Conservation (phyloP, 2,113 vertebrate genomes). For the Charina bottae region DNA sequence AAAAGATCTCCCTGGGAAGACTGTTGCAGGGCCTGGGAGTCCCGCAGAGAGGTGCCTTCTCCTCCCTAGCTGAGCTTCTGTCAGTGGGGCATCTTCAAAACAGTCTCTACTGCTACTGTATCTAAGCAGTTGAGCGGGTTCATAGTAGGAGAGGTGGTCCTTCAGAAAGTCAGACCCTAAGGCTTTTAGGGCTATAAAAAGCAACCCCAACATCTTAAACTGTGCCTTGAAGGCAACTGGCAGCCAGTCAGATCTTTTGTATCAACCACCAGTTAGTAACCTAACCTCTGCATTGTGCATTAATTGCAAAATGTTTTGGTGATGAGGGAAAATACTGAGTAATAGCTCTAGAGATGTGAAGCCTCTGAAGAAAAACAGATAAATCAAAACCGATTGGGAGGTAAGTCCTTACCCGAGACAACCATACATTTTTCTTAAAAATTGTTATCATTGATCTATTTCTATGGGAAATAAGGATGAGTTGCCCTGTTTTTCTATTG, state of each 20-base stretch:
- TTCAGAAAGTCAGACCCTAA: background rate
- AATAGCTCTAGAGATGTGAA: rapidly evolving
- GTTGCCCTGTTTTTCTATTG: background rate
- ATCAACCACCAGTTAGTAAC: background rate
- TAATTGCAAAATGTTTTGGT: background rate
- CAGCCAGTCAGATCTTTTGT: background rate
- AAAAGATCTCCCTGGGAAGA: background rate
- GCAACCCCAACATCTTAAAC: background rate
- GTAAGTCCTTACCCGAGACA: background rate
- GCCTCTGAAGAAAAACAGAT: background rate
- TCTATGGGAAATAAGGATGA: background rate
- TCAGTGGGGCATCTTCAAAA: background rate
- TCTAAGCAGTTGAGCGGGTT: background rate
- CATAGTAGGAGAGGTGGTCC: background rate
- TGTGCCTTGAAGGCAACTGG: background rate
- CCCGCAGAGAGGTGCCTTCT: background rate
- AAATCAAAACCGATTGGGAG: background rate
- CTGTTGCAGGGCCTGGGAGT: background rate
- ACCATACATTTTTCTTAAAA: background rate
- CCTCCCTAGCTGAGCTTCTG: background rate
- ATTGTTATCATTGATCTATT: background rate
- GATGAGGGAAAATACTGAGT: background rate
- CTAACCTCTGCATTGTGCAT: background rate
- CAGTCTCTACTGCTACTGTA: background rate
- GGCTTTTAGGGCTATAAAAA: background rate